Conservation (phyloP, 2,888 invertebrate species). For the Acleris literana region DNA sequence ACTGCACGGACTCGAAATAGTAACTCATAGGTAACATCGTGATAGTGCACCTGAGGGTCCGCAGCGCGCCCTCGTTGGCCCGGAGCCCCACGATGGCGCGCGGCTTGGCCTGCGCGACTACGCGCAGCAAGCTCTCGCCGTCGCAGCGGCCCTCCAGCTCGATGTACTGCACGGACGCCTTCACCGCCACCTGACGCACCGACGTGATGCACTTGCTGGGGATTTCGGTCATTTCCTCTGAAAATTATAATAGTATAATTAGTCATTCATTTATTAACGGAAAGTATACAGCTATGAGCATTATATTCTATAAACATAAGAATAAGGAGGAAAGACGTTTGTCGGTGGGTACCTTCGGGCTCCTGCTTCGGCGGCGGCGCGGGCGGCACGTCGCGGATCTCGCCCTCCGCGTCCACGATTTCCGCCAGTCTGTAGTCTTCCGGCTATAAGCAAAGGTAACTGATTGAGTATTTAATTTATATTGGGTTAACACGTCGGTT, state of each 20-base stretch:
- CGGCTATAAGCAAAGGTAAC: conserved; percentile 78
- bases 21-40: background rate
- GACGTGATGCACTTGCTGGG: conserved; percentile 95
- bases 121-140: conserved; percentile 91
- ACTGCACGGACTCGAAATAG: background rate
- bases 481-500: too few relatives aligned
- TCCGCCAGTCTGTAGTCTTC: conserved; percentile 96
- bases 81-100: conserved; percentile 87
- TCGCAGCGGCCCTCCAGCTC: conserved; percentile 98
- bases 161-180: conserved; percentile 95
- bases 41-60: conserved; percentile 52
- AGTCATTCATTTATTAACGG: too few relatives aligned
- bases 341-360: conserved; percentile 67
- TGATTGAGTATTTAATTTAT: too few relatives aligned
- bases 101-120: conserved; percentile 91
- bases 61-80: conserved; percentile 53
- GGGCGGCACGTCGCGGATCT: conserved; percentile 86
- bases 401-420: conserved; percentile 86
- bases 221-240: conserved; percentile 85
- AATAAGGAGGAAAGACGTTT: too few relatives aligned
- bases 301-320: too few relatives aligned
- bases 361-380: conserved; percentile 84
- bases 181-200: conserved; percentile 89
- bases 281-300: too few relatives aligned
- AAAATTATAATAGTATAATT: background rate